Percentiles rank a stretch among this genome's conserved stretches.
Evolutionary conservation across 1,140 invertebrate species (phyloP).

Genomic region (Brachionus sp.): DNA sequence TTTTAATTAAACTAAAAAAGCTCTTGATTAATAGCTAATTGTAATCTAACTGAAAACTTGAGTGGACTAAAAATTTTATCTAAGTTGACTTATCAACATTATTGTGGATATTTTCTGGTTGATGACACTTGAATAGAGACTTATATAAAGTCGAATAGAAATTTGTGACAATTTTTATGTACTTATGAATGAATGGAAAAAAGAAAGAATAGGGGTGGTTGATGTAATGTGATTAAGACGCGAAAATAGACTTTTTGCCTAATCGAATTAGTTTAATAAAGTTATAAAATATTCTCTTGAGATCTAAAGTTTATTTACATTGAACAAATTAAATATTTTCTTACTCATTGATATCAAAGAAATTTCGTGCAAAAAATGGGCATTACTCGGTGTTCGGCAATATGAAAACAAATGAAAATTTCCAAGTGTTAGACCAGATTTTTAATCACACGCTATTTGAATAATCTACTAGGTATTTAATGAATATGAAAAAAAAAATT

Average conservation of each 20-base stretch:
- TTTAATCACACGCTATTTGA: not conserved
- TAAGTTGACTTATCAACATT: not conserved
- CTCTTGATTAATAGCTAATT: not conserved
- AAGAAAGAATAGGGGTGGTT: not conserved
- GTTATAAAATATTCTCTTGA: not conserved
- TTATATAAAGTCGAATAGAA: not conserved
- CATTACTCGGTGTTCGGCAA: not conserved
- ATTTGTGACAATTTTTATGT: not conserved
- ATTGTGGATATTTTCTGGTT: not conserved
- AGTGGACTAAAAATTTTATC: not conserved
- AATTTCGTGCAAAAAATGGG: not conserved
- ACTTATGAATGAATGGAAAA: not conserved
- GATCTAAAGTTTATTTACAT: not conserved
- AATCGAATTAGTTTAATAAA: not conserved
- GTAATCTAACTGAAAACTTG: not conserved
- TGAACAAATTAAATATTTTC: constrained; percentile 11
- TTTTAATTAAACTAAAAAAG: not conserved
- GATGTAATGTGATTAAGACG: not conserved
- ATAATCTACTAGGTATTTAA: not conserved
- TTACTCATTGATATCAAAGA: not conserved
- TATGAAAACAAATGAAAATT: not conserved
- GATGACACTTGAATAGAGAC: not conserved
- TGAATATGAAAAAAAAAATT: not conserved
- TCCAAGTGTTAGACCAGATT: not conserved
- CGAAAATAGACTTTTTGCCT: not conserved